A percentile compares a stretch with the other conserved stretches of the same genome.
Conservation (phyloP, 2,113 vertebrate genomes). For the Acanthisitta chloris region DNA sequence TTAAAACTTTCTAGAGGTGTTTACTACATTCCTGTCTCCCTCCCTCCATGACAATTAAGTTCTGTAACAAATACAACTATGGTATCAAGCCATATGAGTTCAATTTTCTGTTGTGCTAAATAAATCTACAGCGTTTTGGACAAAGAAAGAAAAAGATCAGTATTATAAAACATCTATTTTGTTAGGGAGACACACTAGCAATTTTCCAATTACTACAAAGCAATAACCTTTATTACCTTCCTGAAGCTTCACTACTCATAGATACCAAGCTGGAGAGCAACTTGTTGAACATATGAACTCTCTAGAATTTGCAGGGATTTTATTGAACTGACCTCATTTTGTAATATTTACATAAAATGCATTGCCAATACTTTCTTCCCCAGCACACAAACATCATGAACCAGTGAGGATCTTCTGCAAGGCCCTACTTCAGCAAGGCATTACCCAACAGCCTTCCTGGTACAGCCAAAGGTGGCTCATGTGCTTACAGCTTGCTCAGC, state of each 20-base stretch:
- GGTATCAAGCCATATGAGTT: background rate
- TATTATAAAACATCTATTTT: background rate
- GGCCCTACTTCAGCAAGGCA: accelerated
- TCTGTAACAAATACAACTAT: background rate
- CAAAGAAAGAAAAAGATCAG: background rate
- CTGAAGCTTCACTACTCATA: background rate
- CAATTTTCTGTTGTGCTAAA: background rate
- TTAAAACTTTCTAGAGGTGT: background rate
- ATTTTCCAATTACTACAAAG: background rate
- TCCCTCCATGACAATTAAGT: background rate
- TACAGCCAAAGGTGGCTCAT: accelerated
- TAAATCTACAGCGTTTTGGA: background rate
- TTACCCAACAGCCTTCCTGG: background rate
- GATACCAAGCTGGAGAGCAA: background rate
- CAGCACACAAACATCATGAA: background rate
- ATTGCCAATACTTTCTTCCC: background rate
- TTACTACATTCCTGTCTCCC: background rate
- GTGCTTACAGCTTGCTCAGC: background rate
- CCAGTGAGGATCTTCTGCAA: accelerated
- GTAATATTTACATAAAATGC: background rate
- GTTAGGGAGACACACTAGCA: background rate
- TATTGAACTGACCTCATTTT: background rate
- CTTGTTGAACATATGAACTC: background rate
- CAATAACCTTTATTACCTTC: background rate
- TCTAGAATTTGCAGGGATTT: background rate